Percentiles rank a stretch among this genome's conserved stretches.
These are phyloP conservation scores for Oreochromis spilurus DNA, from an alignment of 2,113 vertebrate species.

Conservation along the genomic window DNA sequence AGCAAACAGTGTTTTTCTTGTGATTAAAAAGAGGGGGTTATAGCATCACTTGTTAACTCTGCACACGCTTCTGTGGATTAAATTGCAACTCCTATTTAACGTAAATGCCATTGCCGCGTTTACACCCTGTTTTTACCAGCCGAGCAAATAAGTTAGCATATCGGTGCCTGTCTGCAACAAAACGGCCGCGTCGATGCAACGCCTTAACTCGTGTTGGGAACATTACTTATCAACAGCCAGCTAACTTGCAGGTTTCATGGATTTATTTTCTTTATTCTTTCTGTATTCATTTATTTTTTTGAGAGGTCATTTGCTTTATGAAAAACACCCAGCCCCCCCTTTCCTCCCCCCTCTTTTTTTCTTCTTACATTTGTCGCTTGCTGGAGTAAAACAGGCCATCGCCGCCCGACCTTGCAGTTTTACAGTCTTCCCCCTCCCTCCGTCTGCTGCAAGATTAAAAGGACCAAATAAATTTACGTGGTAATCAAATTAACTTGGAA, in stretches of 20 bases:
- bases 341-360: too few species aligned
- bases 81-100: not conserved
- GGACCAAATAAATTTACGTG: not conserved
- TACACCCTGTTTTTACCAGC: slow-evolving; percentile 34
- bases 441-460: not conserved
- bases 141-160: slow-evolving; percentile 33
- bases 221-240: not conserved
- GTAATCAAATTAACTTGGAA: slow-evolving; percentile 46
- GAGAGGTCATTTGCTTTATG: not conserved
- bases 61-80: not conserved
- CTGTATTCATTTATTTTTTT: not conserved
- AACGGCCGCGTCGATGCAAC: slow-evolving; percentile 16
- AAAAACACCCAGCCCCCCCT: not conserved
- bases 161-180: slow-evolving; percentile 12
- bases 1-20: not conserved
- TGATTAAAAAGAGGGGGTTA: not conserved
- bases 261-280: not conserved
- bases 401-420: slow-evolving; percentile 64
- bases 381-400: slow-evolving; percentile 41
- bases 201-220: not conserved
- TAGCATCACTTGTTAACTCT: not conserved
- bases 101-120: slow-evolving; percentile 13
- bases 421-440: not conserved
- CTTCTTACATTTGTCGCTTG: slow-evolving; percentile 3
- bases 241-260: not conserved